Evolutionary conservation across 1,140 invertebrate genomes (phyloP).

Genomic region (Drosophila punjabiensis): DNA sequence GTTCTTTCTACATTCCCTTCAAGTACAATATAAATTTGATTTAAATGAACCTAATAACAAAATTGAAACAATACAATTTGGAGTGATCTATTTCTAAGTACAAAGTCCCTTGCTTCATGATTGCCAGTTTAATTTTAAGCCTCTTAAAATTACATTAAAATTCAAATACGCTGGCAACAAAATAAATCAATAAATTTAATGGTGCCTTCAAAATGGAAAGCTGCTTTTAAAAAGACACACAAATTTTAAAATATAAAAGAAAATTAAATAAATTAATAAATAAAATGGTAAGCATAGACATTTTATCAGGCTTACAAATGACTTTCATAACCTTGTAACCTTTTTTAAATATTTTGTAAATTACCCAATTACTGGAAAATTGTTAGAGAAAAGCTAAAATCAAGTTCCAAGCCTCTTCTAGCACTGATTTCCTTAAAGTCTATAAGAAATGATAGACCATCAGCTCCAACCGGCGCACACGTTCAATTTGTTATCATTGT

Average conservation of each 20-base stretch:
- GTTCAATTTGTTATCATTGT: slow-evolving; percentile 46
- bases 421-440: not conserved
- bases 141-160: slow-evolving; percentile 9
- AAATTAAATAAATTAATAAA: not conserved
- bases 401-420: not conserved
- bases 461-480: slow-evolving; percentile 2
- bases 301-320: not conserved
- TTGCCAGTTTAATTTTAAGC: slow-evolving; percentile 6
- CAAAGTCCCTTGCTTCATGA: not conserved
- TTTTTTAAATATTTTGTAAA: too few species aligned
- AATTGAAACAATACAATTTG: not conserved
- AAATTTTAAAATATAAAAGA: not conserved
- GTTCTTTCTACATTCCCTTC: not conserved
- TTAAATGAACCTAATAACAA: not conserved
- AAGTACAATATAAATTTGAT: not conserved
- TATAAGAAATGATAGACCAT: slow-evolving; percentile 4
- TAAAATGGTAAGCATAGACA: not conserved
- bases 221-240: not conserved
- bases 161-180: not conserved
- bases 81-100: not conserved
- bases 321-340: too few species aligned
- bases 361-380: too few species aligned
- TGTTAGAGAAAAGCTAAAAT: not conserved
- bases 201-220: not conserved
- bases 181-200: slow-evolving; percentile 10